phyloP scores from a whole-genome alignment of 2,888 invertebrate genomes.

The Mythimna ferrago region DNA sequence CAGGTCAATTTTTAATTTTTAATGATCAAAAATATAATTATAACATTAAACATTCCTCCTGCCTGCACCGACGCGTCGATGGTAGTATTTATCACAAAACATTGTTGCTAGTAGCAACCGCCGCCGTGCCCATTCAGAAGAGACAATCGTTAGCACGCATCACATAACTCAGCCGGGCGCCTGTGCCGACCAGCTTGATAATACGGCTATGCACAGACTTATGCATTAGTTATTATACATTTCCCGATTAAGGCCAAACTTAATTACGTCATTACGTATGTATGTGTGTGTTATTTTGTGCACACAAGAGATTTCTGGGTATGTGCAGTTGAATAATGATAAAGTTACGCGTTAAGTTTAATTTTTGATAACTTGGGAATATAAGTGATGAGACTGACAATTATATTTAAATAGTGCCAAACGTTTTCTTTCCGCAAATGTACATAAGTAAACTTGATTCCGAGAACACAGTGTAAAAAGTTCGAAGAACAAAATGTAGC shows the following conservation, averaged over 20 bases:
- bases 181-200: conserved; percentile 17
- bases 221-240: conserved; percentile 60
- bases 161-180: conserved; percentile 10
- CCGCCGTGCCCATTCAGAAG: conserved; percentile 14
- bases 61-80: neutral
- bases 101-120: neutral
- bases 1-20: neutral
- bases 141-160: conserved; percentile 29
- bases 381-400: no score
- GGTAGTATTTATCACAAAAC: conserved; percentile 1
- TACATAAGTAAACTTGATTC: neutral
- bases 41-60: neutral
- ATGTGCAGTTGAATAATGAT: neutral
- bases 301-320: conserved; percentile 10
- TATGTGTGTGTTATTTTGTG: conserved; percentile 19
- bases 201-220: conserved; percentile 40
- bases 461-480: neutral
- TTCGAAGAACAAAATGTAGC: conserved; percentile 2
- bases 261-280: conserved; percentile 54
- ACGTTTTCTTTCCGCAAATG: neutral
- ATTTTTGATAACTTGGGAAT: neutral
- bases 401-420: neutral
- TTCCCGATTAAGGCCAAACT: conserved; percentile 61
- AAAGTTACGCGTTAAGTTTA: neutral
- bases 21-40: neutral